Percentiles rank a stretch among this genome's conserved stretches.
These are phyloP conservation scores for Podabrus alpinus DNA, from an alignment of 2,888 invertebrate species.

Conservation along the genomic window DNA sequence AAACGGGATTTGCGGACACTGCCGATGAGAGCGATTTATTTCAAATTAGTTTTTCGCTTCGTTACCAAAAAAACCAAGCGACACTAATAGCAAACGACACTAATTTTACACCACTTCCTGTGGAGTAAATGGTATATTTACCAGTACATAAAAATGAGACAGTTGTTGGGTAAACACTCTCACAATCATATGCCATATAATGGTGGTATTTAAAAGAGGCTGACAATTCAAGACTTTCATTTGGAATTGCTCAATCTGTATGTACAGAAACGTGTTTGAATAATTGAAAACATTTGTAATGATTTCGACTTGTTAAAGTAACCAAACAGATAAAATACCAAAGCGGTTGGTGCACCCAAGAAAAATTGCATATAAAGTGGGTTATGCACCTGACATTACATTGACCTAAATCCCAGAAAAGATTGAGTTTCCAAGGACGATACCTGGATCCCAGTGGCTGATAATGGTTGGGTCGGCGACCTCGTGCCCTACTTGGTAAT, in stretches of 20 bases:
- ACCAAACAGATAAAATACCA: neutral
- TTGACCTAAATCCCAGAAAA: conserved; percentile 22
- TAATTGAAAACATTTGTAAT: neutral
- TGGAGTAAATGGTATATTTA: neutral
- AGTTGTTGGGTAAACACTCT: neutral
- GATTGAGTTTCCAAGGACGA: conserved; percentile 24
- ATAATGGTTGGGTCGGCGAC: conserved; percentile 29
- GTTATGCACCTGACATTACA: conserved; percentile 48
- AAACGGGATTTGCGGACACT: neutral
- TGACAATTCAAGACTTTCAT: neutral
- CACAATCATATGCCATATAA: neutral
- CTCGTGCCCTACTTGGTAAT: conserved; percentile 30
- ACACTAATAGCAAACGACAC: neutral
- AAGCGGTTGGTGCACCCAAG: neutral
- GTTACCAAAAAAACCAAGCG: neutral
- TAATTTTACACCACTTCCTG: neutral
- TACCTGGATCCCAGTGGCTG: conserved; percentile 29
- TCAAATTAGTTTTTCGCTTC: neutral
- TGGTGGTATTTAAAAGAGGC: neutral
- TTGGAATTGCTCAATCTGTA: neutral
- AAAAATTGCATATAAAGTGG: neutral
- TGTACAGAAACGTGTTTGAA: neutral
- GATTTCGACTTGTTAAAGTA: neutral
- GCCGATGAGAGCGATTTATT: neutral
- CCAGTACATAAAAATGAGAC: neutral